Conservation (phyloP, 2,113 vertebrate species). For the Halichoeres trimaculatus region DNA sequence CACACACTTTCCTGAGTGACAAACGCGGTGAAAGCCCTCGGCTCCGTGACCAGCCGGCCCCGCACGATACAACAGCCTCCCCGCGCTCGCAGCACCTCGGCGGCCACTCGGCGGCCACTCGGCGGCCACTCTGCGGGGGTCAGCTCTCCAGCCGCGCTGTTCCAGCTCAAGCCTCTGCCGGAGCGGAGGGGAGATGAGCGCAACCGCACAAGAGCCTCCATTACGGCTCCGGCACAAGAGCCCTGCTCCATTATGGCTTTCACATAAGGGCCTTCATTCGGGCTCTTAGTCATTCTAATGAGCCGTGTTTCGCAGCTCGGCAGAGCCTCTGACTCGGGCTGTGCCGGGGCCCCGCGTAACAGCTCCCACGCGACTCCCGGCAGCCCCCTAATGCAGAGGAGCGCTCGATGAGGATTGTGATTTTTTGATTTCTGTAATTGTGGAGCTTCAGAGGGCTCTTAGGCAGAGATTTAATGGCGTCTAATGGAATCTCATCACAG, state of each 20-base stretch:
- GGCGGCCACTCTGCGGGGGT: too few relatives aligned
- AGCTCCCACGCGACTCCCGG: slow-evolving; percentile 76
- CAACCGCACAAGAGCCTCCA: slow-evolving; percentile 77
- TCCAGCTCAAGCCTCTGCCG: too few relatives aligned
- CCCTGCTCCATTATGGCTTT: slow-evolving; percentile 74
- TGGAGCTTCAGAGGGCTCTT: slow-evolving; percentile 79
- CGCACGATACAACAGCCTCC: slow-evolving; percentile 24
- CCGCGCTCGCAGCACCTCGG: slow-evolving; percentile 17
- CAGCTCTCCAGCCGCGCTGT: too few relatives aligned
- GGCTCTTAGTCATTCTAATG: slow-evolving; percentile 81
- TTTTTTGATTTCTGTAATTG: slow-evolving; percentile 77
- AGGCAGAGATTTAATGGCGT: slow-evolving; percentile 80
- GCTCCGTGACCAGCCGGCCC: slow-evolving; percentile 26
- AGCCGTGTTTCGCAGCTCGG: slow-evolving; percentile 60
- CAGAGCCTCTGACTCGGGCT: slow-evolving; percentile 68
- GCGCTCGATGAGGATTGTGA: slow-evolving; percentile 68
- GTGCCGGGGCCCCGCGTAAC: slow-evolving; percentile 59
- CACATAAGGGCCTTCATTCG: slow-evolving; percentile 74
- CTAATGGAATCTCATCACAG: slow-evolving; percentile 83
- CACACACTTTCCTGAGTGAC: slow-evolving; percentile 58
- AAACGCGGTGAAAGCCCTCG: slow-evolving; percentile 33
- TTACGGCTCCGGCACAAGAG: slow-evolving; percentile 79
- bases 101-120: slow-evolving; percentile 53
- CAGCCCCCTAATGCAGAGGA: slow-evolving; percentile 66
- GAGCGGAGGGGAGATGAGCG: slow-evolving; percentile 78